phyloP scores from a whole-genome alignment of 2,113 vertebrate genomes.

The Dasyornis broadbenti region DNA sequence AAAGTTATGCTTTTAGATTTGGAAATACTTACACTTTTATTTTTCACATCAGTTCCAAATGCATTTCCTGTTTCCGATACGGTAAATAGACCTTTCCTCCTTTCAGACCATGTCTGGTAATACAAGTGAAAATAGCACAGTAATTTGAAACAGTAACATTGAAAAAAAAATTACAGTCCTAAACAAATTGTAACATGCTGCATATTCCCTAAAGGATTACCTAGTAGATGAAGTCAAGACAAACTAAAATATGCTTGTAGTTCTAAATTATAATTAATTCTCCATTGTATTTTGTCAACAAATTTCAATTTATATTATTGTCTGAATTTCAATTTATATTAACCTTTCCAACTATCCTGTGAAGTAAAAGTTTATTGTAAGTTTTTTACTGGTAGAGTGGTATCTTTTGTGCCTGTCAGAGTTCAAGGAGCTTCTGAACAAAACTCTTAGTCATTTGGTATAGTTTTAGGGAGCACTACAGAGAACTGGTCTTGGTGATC shows the following conservation, averaged over 20 bases:
- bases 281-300: neutral
- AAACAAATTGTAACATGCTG: neutral
- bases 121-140: neutral
- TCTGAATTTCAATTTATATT: neutral
- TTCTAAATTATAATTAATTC: slow-evolving; percentile 1
- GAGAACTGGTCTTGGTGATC: neutral
- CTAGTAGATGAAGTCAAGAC: neutral
- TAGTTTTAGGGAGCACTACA: neutral
- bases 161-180: neutral
- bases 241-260: neutral
- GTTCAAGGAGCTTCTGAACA: neutral
- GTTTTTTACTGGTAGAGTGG: neutral
- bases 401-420: neutral
- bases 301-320: neutral
- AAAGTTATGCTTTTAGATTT: neutral
- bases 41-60: neutral
- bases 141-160: neutral
- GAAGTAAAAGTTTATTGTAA: neutral
- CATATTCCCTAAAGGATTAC: neutral
- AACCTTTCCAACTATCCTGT: neutral
- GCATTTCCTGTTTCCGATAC: neutral
- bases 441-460: neutral
- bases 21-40: neutral
- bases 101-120: neutral
- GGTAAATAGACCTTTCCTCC: neutral